Percentiles rank a stretch among this genome's conserved stretches.
phyloP scores from a whole-genome alignment of 2,888 invertebrate species.

The Keiferia lycopersicella region DNA sequence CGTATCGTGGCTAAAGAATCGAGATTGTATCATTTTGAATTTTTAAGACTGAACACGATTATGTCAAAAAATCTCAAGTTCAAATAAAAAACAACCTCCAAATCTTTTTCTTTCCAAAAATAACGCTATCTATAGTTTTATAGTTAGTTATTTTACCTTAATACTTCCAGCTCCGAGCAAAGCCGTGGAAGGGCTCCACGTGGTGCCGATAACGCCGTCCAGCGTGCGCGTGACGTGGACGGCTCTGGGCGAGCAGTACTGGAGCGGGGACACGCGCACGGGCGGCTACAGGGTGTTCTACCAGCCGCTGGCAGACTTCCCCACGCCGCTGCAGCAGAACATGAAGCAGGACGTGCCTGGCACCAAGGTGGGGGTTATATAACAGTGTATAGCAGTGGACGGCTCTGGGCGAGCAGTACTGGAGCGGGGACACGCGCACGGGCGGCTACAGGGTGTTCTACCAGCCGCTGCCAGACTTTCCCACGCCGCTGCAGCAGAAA shows the following conservation, averaged over 20 bases:
- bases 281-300: constrained; percentile 95
- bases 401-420: constrained; percentile 86
- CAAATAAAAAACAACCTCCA: no score
- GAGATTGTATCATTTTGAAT: no score
- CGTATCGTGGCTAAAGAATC: no score
- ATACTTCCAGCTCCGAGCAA: constrained; percentile 87
- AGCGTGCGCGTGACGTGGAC: constrained; percentile 97
- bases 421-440: constrained; percentile 94
- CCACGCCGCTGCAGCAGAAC: constrained; percentile 90
- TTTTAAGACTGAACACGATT: no score
- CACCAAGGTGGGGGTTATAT: constrained; percentile 81
- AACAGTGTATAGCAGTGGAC: no score
- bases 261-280: constrained; percentile 94
- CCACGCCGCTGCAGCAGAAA: constrained; percentile 90
- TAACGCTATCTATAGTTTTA: no score
- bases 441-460: constrained; percentile 95
- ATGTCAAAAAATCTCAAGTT: no score
- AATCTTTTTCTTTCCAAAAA: no score
- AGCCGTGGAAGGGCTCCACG: constrained; percentile 89
- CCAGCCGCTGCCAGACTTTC: constrained; percentile 94
- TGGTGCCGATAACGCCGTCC: constrained; percentile 96
- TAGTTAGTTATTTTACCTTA: no score
- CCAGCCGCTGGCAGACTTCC: constrained; percentile 94
- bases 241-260: constrained; percentile 86
- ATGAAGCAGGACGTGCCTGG: constrained; percentile 92